Conservation (phyloP, 2,113 vertebrate genomes). For the Oryzias curvinotus region DNA sequence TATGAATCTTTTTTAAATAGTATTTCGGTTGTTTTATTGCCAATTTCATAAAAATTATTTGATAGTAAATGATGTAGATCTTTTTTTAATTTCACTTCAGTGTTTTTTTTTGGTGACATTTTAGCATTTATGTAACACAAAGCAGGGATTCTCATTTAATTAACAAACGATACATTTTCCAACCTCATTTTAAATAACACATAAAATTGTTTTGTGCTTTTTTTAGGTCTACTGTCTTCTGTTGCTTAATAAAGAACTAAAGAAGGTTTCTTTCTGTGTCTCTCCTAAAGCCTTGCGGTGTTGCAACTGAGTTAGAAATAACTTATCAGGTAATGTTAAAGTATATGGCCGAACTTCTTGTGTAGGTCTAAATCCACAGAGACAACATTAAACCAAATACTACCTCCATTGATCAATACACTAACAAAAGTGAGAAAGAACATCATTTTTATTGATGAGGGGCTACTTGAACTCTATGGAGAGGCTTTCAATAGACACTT, state of each 20-base stretch:
- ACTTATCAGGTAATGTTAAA: slow-evolving; percentile 50
- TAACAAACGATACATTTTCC: too few relatives aligned
- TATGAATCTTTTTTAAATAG: too few relatives aligned
- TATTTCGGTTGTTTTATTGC: too few relatives aligned
- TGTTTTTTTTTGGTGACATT: too few relatives aligned
- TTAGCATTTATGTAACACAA: too few relatives aligned
- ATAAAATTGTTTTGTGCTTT: too few relatives aligned
- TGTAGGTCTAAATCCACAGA: slow-evolving; percentile 31
- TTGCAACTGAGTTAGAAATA: slow-evolving; percentile 65
- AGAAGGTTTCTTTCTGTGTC: slow-evolving; percentile 34
- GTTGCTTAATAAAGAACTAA: not conserved
- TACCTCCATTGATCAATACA: slow-evolving; percentile 50
- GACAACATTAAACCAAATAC: slow-evolving; percentile 50
- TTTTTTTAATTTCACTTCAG: too few relatives aligned
- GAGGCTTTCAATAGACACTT: slow-evolving; percentile 47
- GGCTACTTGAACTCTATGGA: slow-evolving; percentile 31
- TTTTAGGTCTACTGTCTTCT: too few relatives aligned
- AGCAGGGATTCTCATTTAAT: too few relatives aligned
- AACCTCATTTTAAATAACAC: too few relatives aligned
- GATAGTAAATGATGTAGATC: too few relatives aligned
- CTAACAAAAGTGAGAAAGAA: slow-evolving; percentile 42
- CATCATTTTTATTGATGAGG: slow-evolving; percentile 60
- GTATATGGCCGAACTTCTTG: slow-evolving; percentile 27
- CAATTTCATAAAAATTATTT: too few relatives aligned
- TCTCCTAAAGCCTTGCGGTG: slow-evolving; percentile 47